Evolutionary conservation across 2,113 vertebrate species (phyloP).

Genomic region (Amia ocellicauda): DNA sequence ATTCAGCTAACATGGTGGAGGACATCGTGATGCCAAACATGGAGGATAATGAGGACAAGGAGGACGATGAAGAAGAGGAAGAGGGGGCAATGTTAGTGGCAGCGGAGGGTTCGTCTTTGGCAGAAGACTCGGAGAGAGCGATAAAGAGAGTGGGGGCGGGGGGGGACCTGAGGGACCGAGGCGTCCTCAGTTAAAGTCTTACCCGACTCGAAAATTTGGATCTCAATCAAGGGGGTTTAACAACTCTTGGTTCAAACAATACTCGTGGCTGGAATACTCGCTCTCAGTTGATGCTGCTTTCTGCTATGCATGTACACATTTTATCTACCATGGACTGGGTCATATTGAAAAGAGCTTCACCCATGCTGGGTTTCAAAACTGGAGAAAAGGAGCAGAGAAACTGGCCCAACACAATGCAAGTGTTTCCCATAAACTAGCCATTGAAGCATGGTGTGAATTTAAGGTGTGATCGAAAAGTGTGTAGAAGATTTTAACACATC

Average conservation of each 20-base stretch:
- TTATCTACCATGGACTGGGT: not conserved
- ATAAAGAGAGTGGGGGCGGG: no score
- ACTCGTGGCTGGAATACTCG: not conserved
- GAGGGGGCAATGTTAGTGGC: no score
- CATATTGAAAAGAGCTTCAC: not conserved
- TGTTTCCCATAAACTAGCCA: no score
- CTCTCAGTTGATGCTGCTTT: not conserved
- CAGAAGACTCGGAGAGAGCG: no score
- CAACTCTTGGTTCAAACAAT: not conserved
- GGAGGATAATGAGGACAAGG: no score
- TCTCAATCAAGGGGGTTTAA: slow-evolving; percentile 2
- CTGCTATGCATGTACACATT: not conserved
- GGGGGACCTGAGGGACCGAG: no score
- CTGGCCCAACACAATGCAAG: slow-evolving; percentile 2
- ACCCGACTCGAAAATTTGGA: no score
- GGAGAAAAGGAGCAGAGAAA: slow-evolving; percentile 13
- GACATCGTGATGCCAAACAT: no score
- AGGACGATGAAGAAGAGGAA: no score
- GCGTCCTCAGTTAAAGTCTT: no score
- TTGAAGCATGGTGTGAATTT: not conserved
- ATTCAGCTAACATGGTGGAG: no score
- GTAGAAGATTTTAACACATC: not conserved
- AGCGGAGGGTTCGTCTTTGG: no score
- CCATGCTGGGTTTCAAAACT: slow-evolving; percentile 1
- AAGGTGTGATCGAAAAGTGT: not conserved